phyloP scores from a whole-genome alignment of 2,797 vertebrate genomes.

The Lutjanus argentimaculatus region DNA sequence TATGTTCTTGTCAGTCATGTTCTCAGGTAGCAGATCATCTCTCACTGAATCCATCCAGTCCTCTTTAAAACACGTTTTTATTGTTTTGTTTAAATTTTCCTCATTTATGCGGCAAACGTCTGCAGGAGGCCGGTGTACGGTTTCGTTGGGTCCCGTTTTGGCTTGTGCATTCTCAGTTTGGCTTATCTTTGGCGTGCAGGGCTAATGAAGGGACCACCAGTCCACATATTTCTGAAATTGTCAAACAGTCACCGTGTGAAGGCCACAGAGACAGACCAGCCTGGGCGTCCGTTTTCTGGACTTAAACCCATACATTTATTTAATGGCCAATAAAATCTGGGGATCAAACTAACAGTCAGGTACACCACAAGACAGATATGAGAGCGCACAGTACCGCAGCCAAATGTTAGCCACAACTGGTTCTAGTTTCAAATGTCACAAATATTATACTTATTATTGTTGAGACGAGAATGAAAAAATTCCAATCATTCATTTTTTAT shows the following conservation, averaged over 20 bases:
- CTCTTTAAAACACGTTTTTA: not conserved
- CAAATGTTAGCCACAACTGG: not conserved
- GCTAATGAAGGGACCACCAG: not conserved
- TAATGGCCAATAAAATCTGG: not conserved
- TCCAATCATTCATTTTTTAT: not conserved
- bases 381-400: not conserved
- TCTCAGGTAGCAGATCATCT: not conserved
- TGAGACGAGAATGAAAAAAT: not conserved
- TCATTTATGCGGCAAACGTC: not conserved
- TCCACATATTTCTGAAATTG: not conserved
- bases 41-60: not conserved
- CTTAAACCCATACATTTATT: slow-evolving; percentile 20
- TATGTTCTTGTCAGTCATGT: not conserved
- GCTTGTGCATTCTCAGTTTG: not conserved
- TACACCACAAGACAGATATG: not conserved
- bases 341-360: not conserved
- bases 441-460: no score
- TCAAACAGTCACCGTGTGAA: slow-evolving; percentile 1
- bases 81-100: not conserved
- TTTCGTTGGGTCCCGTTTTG: not conserved
- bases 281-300: slow-evolving; percentile 10
- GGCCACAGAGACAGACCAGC: slow-evolving; percentile 8
- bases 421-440: not conserved
- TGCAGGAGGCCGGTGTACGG: not conserved
- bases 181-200: not conserved